These are phyloP conservation scores for Didymodactylos carnosus DNA, from an alignment of 2,888 invertebrate species.

Conservation along the genomic window DNA sequence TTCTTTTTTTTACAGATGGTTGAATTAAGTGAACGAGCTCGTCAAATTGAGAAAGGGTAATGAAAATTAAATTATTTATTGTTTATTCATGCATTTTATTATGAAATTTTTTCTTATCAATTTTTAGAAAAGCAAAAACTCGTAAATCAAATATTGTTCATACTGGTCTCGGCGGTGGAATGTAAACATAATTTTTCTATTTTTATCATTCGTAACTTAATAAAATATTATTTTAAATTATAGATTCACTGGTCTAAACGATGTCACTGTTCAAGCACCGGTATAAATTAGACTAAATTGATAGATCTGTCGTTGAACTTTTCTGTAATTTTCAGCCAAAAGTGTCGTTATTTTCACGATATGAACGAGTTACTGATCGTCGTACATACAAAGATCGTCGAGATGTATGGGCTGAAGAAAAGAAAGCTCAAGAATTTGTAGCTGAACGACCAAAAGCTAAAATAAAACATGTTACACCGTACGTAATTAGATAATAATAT, in stretches of 20 bases:
- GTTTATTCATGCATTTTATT: background rate
- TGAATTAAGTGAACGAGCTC: slow-evolving; percentile 14
- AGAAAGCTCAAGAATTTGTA: background rate
- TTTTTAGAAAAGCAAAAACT: slow-evolving; percentile 13
- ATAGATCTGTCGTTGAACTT: background rate
- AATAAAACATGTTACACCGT: background rate
- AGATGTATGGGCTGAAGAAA: background rate
- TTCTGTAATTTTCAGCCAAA: background rate
- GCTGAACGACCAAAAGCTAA: slow-evolving; percentile 11
- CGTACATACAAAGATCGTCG: slow-evolving; percentile 13
- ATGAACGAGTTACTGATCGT: slow-evolving; percentile 15
- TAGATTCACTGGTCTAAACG: slow-evolving; percentile 6
- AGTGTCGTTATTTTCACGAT: slow-evolving; percentile 15
- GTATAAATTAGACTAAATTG: background rate
- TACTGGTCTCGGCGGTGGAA: slow-evolving; percentile 15
- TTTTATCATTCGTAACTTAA: background rate
- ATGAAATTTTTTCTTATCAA: background rate
- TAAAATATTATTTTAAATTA: background rate
- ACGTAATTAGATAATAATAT: too few relatives aligned
- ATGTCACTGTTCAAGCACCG: slow-evolving; percentile 3
- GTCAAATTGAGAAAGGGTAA: slow-evolving; percentile 15
- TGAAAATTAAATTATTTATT: background rate
- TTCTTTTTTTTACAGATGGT: slow-evolving; percentile 2
- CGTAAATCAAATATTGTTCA: slow-evolving; percentile 15
- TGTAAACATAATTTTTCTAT: slow-evolving; percentile 1